Conservation (phyloP, 2,797 vertebrate species). For the Xenops minutus region DNA sequence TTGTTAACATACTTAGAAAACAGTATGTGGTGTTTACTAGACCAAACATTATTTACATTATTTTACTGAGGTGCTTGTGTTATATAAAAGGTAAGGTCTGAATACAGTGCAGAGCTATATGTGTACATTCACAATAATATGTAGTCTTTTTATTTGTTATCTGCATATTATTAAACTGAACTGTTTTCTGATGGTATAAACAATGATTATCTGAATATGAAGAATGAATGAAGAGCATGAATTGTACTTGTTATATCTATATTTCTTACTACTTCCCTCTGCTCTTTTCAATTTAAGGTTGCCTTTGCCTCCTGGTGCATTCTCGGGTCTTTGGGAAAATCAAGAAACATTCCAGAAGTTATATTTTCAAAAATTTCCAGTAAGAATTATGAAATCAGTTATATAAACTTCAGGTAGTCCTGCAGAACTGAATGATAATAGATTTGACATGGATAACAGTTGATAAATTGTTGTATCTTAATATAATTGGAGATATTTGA, state of each 20-base stretch:
- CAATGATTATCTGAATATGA: not conserved
- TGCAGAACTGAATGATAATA: not conserved
- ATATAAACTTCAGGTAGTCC: not conserved
- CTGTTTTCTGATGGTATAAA: not conserved
- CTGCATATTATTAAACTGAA: not conserved
- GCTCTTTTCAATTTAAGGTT: conserved; percentile 77
- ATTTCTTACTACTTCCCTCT: not conserved
- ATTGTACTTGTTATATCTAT: not conserved
- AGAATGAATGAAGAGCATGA: not conserved
- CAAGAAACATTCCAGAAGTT: conserved; percentile 83
- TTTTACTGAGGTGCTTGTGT: not conserved
- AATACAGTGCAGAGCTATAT: not conserved
- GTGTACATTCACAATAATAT: not conserved
- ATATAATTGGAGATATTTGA: not conserved
- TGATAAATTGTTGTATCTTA: not conserved
- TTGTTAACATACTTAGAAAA: not conserved
- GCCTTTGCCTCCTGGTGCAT: conserved; percentile 90
- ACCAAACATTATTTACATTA: not conserved
- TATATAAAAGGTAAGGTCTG: not conserved
- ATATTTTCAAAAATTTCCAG: conserved; percentile 93
- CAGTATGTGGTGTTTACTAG: not conserved
- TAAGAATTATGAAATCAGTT: conserved; percentile 71
- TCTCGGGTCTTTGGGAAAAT: conserved; percentile 93
- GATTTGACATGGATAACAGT: not conserved
- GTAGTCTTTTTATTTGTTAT: not conserved